Base-by-base conservation (phyloP, 2,888 invertebrate genomes). In the Orchesella flavescens region DNA sequence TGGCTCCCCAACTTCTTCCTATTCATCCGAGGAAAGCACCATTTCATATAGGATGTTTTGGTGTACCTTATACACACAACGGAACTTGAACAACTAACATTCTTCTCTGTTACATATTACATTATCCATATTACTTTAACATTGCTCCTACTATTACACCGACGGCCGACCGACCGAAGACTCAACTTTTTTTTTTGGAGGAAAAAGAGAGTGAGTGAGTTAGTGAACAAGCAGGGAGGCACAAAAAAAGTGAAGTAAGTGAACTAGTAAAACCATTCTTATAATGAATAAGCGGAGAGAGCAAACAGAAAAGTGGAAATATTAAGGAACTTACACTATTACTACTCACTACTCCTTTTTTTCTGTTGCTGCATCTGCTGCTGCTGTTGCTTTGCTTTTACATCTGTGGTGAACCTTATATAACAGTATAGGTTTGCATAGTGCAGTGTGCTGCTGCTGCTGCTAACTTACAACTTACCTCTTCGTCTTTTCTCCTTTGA, bases 221-320 rank as follows among this genome's bases (percentile, higher is more conserved):
- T 44, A 15, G 49, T 68, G 76, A 76, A 76, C 68, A 68, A 68
- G 68, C 57, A 68, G 76, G 66, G 66, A 66, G 53, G 63, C 65
- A 74, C 61, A 65, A 75, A 74, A 34, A 66, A 43, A 75, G 76
- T 43, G 57, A 68, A 76, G 69, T 53, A 69, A 69, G 66, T 76
- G 66, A 76, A 57, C 76, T 76, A 57, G 76, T 68, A 66, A 69
- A 76, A 57, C 76, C 76, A 76, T 76, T 76, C 76, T 66, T 76
- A 68, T 76, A 76, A 76, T 76, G 68, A 76, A 68, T 57, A 76
- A 57, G 61, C 61, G 34, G 71, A 73, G 73, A 61, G 65, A 76
- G 76, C 76, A 76, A 68, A 76, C 66, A 76, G 65, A 76, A 76
- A 76, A 66, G 57, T 68, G 76, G 66, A 76, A 76, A 76, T 57